A percentile compares a stretch with the other conserved stretches of the same genome.
These are phyloP conservation scores for Hyaena hyaena DNA, from an alignment of 2,113 vertebrate species.

Conservation along the genomic window DNA sequence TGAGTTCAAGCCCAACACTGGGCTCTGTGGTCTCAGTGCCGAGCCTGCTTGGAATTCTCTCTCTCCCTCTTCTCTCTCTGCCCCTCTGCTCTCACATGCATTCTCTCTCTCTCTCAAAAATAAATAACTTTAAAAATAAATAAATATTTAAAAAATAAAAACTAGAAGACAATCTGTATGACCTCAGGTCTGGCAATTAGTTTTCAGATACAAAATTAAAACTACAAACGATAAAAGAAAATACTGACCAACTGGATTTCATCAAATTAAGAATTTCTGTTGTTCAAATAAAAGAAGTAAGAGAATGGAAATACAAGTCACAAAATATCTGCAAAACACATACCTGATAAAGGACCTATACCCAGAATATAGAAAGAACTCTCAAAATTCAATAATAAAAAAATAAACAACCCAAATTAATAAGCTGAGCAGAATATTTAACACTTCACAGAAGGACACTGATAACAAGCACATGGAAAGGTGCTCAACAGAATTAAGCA, in stretches of 20 bases:
- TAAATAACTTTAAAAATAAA: no score
- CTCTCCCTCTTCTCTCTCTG: no score
- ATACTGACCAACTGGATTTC: background rate
- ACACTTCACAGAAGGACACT: background rate
- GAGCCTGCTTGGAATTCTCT: no score
- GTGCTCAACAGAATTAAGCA: background rate
- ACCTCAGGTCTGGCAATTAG: background rate
- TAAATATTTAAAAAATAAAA: no score
- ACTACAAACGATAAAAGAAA: background rate
- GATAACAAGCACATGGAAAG: background rate
- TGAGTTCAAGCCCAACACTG: no score
- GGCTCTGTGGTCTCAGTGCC: no score
- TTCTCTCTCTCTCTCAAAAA: no score
- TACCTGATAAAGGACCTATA: background rate
- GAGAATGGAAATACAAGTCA: background rate
- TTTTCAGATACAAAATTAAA: slow-evolving; percentile 35
- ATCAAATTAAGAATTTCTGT: slow-evolving; percentile 28
- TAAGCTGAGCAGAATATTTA: background rate
- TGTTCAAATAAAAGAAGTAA: background rate
- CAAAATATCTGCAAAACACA: background rate
- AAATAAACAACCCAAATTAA: background rate
- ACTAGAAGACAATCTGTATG: background rate
- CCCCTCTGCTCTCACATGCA: no score
- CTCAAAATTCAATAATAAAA: background rate
- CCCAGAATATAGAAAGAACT: background rate